Evolutionary conservation across 2,113 vertebrate species (phyloP), one percentile per base, ranked within the genome.

Genomic region (Toxotes jaculatrix): DNA sequence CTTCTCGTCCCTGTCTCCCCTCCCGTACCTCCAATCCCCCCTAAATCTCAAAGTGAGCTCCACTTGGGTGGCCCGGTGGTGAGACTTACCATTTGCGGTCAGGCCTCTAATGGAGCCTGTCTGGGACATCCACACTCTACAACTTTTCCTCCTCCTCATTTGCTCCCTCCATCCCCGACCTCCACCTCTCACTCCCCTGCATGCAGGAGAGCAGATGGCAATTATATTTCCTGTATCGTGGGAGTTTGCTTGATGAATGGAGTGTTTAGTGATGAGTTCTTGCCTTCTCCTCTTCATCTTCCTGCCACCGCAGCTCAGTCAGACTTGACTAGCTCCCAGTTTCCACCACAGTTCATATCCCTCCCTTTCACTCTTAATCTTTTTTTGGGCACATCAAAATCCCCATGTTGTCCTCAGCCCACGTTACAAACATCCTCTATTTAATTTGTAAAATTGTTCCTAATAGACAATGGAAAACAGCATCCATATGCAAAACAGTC

Each of bases 61-160:
- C 66, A 64, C 80, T 59, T 93, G 92, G 92, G 92, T 95, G 93
- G 93, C 80, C 82, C 27, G 19, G 34, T 45, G 71, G 74, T 59
- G 74, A 85, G 75, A 76, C 76, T 80, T 74, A 57, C 87, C 82
- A 87, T 92, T 34, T 92, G 92, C 27, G 78, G 83, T 84, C 83
- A 79, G 80, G 79, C 67, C 77, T 86, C 70, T 90, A 92, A 90
- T 88, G 71, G 63, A 77, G 83, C 71, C 83, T 87, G 81, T 85
- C 78, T 88, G 74, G 61, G 72, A 80, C 74, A 74, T 80, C 82
- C 73, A 73, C 42, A 45, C 61, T 19, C 76, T 74, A 31, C 82
- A 72, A 56, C 59, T 60, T 78, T 63, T 82, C 83, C 63, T 75
- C 68, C 76, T 77, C 34, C 56, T 70, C 56, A 7, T 80, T 70